Conservation (phyloP, 1,140 invertebrate species). For the Coenobita brevimanus region DNA sequence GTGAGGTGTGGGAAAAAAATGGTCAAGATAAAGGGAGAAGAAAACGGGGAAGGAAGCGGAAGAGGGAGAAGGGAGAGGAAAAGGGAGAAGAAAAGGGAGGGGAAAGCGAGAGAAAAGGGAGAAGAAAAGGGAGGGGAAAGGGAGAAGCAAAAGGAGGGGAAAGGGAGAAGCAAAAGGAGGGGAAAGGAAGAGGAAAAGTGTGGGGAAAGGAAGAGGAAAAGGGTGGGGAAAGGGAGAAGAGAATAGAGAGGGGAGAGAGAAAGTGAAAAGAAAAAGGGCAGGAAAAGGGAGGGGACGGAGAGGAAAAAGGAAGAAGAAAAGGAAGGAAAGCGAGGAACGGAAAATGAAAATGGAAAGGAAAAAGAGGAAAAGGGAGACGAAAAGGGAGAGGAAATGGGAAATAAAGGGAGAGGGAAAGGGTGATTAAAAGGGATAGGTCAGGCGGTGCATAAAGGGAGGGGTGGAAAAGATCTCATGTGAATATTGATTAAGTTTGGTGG, state of each 20-base stretch:
- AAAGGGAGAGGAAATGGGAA: background rate
- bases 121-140: background rate
- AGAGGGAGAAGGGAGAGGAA: background rate
- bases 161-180: background rate
- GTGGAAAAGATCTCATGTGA: too few relatives aligned
- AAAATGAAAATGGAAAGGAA: background rate
- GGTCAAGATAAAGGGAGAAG: too few relatives aligned
- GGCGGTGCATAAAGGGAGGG: too few relatives aligned
- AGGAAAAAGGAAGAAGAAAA: background rate
- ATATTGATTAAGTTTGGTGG: too few relatives aligned
- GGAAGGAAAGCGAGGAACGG: background rate
- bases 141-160: background rate
- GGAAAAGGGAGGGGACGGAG: background rate
- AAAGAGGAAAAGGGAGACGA: background rate
- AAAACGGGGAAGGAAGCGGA: too few relatives aligned
- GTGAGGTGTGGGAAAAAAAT: too few relatives aligned
- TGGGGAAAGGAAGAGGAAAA: background rate
- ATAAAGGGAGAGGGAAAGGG: too few relatives aligned
- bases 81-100: background rate
- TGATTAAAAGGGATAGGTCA: too few relatives aligned
- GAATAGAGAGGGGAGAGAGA: background rate
- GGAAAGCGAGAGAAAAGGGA: background rate
- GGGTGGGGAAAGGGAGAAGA: background rate
- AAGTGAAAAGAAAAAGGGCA: background rate
- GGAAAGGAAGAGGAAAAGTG: background rate